A percentile compares a stretch with the other conserved stretches of the same genome.
Conservation (phyloP, 2,888 invertebrate genomes). For the Archips crataeganus region DNA sequence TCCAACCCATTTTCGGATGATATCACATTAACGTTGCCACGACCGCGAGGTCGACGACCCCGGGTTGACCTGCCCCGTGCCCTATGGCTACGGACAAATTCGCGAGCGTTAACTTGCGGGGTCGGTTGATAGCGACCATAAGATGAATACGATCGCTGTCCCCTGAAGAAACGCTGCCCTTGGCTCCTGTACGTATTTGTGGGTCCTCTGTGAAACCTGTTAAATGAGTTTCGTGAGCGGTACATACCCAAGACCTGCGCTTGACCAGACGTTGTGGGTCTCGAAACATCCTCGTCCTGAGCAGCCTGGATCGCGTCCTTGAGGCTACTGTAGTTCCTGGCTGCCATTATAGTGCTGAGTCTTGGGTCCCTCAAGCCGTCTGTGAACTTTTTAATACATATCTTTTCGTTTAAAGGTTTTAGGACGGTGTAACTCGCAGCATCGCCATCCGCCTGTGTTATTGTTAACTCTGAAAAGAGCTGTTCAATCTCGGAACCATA, state of each 20-base stretch:
- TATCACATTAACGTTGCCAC: no score
- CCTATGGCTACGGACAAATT: no score
- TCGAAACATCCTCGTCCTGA: conserved; percentile 36
- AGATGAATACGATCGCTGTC: not conserved
- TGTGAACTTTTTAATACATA: conserved; percentile 21
- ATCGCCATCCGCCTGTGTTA: conserved; percentile 1
- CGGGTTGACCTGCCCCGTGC: not conserved
- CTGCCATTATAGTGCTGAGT: conserved; percentile 44
- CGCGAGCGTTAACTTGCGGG: no score
- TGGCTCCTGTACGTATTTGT: no score
- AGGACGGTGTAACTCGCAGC: not conserved
- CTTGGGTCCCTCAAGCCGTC: conserved; percentile 44
- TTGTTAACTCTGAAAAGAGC: conserved; percentile 3
- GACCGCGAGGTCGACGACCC: not conserved
- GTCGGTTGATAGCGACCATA: no score
- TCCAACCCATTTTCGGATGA: no score
- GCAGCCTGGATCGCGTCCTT: conserved; percentile 39
- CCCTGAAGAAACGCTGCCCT: not conserved
- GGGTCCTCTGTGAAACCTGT: not conserved
- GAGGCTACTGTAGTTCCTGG: conserved; percentile 37
- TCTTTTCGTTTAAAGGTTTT: conserved; percentile 28
- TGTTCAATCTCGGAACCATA: conserved; percentile 2
- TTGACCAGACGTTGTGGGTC: not conserved
- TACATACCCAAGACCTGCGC: not conserved
- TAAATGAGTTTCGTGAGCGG: not conserved